Conservation (phyloP, 2,888 invertebrate species). For the Macrosiphum euphorbiae region DNA sequence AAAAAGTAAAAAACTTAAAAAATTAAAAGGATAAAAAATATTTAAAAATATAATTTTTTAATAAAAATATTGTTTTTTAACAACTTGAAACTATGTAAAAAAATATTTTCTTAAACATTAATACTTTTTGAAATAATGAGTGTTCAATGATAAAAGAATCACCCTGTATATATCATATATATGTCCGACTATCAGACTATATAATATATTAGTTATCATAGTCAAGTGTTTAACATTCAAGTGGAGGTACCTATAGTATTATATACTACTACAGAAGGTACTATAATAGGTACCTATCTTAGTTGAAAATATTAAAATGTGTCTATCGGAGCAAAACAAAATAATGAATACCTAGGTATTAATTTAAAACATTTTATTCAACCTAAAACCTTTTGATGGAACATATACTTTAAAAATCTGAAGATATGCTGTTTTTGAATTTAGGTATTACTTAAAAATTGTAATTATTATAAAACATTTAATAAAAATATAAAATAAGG, state of each 20-base stretch:
- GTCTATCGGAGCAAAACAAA: not conserved
- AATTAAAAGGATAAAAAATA: too few relatives aligned
- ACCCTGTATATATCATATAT: not conserved
- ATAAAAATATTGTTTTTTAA: too few relatives aligned
- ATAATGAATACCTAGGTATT: not conserved
- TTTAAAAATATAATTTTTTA: too few relatives aligned
- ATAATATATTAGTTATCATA: not conserved
- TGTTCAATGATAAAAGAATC: too few relatives aligned
- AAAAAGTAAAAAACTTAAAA: too few relatives aligned
- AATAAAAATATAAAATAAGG: too few relatives aligned
- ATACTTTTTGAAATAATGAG: too few relatives aligned
- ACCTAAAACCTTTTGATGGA: not conserved
- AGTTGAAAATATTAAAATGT: not conserved
- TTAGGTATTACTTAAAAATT: not conserved
- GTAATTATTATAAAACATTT: too few relatives aligned
- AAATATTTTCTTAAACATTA: too few relatives aligned
- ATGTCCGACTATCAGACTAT: not conserved
- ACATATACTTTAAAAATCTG: not conserved
- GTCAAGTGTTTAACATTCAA: not conserved
- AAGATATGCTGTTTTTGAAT: not conserved
- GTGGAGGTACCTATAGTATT: not conserved
- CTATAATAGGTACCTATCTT: not conserved
- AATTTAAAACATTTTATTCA: not conserved
- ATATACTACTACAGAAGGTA: not conserved
- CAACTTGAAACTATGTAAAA: too few relatives aligned